Evolutionary conservation across 2,888 invertebrate genomes (phyloP).

Genomic region (Miltochrista miniata): DNA sequence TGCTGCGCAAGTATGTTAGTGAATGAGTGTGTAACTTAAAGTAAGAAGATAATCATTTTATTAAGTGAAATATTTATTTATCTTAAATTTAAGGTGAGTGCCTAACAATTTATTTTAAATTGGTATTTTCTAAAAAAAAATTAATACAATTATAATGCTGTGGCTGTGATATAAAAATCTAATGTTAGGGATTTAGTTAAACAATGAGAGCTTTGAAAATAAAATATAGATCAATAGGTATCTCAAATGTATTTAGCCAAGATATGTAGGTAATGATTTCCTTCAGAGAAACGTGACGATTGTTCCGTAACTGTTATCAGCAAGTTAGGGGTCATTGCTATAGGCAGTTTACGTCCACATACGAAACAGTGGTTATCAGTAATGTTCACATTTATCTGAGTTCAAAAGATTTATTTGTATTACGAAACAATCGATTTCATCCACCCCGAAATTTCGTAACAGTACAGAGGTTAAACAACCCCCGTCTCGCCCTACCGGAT

Average conservation of each 20-base stretch:
- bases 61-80: not conserved
- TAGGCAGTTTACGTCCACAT: not conserved
- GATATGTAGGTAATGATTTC: not conserved
- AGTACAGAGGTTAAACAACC: not conserved
- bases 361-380: not conserved
- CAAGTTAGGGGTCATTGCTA: not conserved
- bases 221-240: no score
- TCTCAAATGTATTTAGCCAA: not conserved
- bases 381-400: not conserved
- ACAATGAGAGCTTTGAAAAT: no score
- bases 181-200: no score
- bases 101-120: not conserved
- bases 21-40: not conserved
- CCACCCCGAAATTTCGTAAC: not conserved
- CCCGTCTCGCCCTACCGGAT: not conserved
- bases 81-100: not conserved
- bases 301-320: not conserved
- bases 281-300: not conserved
- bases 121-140: not conserved
- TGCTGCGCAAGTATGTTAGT: not conserved
- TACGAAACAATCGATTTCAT: not conserved
- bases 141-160: not conserved
- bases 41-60: not conserved
- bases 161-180: no score
- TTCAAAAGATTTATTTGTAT: not conserved